A percentile compares a stretch with the other conserved stretches of the same genome.
Conservation (phyloP, 2,888 invertebrate species). For the Platycnemis pennipes region DNA sequence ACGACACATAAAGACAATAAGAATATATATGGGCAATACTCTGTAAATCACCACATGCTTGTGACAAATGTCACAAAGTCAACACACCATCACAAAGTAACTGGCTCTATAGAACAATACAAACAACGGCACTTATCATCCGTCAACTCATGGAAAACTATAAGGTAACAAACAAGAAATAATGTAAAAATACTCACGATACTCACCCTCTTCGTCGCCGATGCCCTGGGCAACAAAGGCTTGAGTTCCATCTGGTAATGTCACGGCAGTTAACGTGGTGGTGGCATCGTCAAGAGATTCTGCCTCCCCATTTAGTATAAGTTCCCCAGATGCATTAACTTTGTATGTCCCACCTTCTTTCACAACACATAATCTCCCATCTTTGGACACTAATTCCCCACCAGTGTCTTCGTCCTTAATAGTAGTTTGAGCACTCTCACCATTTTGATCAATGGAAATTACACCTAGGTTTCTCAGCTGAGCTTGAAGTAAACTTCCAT, state of each 20-base stretch:
- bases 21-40: background rate
- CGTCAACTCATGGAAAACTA: background rate
- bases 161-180: background rate
- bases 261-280: conserved; percentile 76
- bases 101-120: too few relatives aligned
- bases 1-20: too few relatives aligned
- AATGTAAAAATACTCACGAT: too few relatives aligned
- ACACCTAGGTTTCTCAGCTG: conserved; percentile 52
- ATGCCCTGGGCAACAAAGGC: conserved; percentile 76
- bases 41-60: too few relatives aligned
- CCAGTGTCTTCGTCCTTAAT: conserved; percentile 36
- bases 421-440: background rate
- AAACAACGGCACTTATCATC: too few relatives aligned
- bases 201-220: conserved; percentile 70
- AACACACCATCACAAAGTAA: too few relatives aligned
- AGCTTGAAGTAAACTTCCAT: conserved; percentile 41
- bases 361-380: conserved; percentile 56
- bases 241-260: conserved; percentile 77
- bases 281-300: conserved; percentile 35
- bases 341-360: conserved; percentile 47
- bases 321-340: conserved; percentile 58
- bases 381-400: conserved; percentile 17
- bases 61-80: too few relatives aligned
- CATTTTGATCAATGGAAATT: conserved; percentile 20
- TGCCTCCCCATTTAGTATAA: conserved; percentile 50